A percentile compares a stretch with the other conserved stretches of the same genome.
Conservation (phyloP, 2,113 vertebrate genomes). For the Sterrhoptilus dennistouni region DNA sequence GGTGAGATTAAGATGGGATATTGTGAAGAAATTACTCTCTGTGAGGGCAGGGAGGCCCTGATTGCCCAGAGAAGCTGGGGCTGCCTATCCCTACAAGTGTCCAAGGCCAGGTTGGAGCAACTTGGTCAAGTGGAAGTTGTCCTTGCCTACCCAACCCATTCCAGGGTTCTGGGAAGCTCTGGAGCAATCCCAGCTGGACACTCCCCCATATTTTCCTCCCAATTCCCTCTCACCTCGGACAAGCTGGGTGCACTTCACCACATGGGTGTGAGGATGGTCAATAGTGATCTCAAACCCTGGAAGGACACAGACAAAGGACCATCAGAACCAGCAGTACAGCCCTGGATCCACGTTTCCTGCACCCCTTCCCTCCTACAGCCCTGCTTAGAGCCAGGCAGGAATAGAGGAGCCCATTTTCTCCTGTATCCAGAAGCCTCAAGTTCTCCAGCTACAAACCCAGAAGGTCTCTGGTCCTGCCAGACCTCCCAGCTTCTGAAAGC, state of each 20-base stretch:
- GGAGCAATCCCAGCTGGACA: background rate
- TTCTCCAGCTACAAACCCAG: conserved; percentile 14
- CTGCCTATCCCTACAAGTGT: background rate
- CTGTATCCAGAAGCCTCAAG: conserved; percentile 15
- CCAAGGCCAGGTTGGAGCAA: background rate
- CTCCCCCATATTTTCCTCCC: background rate
- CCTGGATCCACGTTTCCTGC: background rate
- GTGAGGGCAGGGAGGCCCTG: background rate
- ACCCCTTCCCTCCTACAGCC: conserved; percentile 15
- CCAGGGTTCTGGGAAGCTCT: background rate
- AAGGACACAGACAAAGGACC: background rate
- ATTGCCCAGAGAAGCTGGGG: background rate
- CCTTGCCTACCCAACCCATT: background rate
- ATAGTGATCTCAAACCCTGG: conserved; percentile 97
- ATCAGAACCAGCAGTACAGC: background rate
- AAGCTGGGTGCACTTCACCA: conserved; percentile 96
- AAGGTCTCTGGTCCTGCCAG: conserved; percentile 6
- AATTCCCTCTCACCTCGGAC: conserved; percentile 85
- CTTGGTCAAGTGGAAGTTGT: background rate
- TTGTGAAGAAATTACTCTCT: background rate
- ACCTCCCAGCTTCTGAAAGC: background rate
- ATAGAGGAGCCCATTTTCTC: background rate
- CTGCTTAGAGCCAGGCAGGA: background rate
- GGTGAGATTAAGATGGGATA: background rate
- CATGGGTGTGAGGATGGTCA: conserved; percentile 96